Conservation (phyloP, 2,113 vertebrate genomes). For the Salvelinus alpinus region DNA sequence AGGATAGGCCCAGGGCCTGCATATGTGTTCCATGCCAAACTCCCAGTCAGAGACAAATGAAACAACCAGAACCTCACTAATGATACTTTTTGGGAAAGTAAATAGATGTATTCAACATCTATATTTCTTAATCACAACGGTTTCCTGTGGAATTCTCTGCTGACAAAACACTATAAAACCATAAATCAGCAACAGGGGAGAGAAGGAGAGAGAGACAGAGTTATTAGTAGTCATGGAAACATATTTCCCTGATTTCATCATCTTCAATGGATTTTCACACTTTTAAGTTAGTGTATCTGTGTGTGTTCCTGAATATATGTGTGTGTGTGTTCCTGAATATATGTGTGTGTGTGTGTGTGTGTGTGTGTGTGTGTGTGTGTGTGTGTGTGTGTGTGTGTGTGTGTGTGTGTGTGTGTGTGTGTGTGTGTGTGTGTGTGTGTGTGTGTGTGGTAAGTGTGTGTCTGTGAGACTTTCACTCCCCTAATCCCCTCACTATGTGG, state of each 20-base stretch:
- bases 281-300: slow-evolving; percentile 14
- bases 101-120: slow-evolving; percentile 74
- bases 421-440: slow-evolving; percentile 20
- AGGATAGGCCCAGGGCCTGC: slow-evolving; percentile 52
- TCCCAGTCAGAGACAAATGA: slow-evolving; percentile 69
- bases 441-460: not conserved
- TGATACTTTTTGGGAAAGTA: slow-evolving; percentile 73
- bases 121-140: slow-evolving; percentile 71
- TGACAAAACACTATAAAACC: slow-evolving; percentile 65
- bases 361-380: slow-evolving; percentile 10
- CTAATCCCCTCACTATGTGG: slow-evolving; percentile 43
- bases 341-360: slow-evolving; percentile 13
- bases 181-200: slow-evolving; percentile 45
- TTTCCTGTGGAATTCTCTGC: slow-evolving; percentile 74
- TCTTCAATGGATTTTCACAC: slow-evolving; percentile 23
- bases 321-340: slow-evolving; percentile 10
- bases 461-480: slow-evolving; percentile 31
- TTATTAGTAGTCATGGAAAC: not conserved
- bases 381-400: slow-evolving; percentile 3
- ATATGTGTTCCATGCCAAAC: slow-evolving; percentile 60
- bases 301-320: slow-evolving; percentile 5
- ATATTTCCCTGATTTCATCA: slow-evolving; percentile 49
- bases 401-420: slow-evolving; percentile 11
- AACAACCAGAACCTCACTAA: slow-evolving; percentile 56
- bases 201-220: not conserved